A percentile compares a stretch with the other conserved stretches of the same genome.
phyloP scores from a whole-genome alignment of 2,888 invertebrate genomes.

The Sesia bembeciformis region DNA sequence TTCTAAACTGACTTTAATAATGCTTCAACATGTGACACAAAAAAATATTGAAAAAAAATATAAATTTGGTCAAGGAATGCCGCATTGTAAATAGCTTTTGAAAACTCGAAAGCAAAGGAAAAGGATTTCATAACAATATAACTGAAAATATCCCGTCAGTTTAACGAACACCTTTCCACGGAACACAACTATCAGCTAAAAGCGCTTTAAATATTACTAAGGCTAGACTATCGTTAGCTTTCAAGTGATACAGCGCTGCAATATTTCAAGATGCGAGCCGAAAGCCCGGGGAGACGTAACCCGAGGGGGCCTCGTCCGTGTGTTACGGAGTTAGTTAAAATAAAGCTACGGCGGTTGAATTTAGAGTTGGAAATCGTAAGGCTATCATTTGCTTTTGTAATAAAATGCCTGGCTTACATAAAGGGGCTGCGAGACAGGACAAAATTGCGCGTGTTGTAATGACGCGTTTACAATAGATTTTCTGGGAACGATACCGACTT shows the following conservation, averaged over 20 bases:
- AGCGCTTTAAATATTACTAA: background rate
- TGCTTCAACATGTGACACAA: no score
- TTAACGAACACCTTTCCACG: no score
- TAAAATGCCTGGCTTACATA: constrained; percentile 56
- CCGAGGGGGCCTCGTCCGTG: constrained; percentile 50
- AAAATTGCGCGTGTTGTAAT: constrained; percentile 60
- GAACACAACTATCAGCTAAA: no score
- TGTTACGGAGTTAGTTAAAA: background rate
- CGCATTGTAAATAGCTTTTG: no score
- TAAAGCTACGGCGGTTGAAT: background rate
- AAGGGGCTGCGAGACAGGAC: constrained; percentile 61
- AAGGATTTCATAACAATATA: no score
- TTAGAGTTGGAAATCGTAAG: background rate
- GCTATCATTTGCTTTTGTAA: constrained; percentile 26
- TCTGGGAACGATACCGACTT: constrained; percentile 53
- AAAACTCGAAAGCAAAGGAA: no score
- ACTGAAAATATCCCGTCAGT: no score
- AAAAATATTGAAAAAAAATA: no score
- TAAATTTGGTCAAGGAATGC: no score
- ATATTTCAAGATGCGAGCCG: constrained; percentile 27
- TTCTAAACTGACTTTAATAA: no score
- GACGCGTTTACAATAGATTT: constrained; percentile 52
- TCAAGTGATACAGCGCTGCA: constrained; percentile 29
- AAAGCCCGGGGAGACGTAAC: constrained; percentile 52
- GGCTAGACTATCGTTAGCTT: background rate